These are phyloP conservation scores for Micromys minutus DNA, from an alignment of 2,113 vertebrate species.

Conservation along the genomic window DNA sequence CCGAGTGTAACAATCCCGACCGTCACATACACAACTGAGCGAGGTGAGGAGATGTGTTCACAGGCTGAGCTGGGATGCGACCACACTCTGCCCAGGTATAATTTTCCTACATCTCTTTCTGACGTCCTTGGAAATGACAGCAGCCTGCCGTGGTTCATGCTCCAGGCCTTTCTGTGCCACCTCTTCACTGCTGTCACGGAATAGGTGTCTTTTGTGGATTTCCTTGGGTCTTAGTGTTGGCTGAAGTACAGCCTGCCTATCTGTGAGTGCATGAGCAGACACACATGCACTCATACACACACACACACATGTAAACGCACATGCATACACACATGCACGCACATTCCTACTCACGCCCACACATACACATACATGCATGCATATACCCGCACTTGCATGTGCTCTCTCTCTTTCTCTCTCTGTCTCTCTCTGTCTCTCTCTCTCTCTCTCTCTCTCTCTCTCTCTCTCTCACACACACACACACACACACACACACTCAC, in stretches of 20 bases:
- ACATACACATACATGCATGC: too few species aligned
- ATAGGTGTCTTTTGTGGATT: background rate
- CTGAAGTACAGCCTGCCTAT: background rate
- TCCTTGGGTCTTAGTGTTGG: background rate
- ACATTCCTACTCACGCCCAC: too few species aligned
- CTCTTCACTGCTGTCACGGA: too few species aligned
- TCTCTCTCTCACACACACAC: background rate
- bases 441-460: too few species aligned
- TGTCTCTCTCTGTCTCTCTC: too few species aligned
- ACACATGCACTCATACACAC: background rate
- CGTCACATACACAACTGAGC: background rate
- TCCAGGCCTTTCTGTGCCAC: background rate
- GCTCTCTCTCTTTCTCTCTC: too few species aligned
- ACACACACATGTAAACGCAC: background rate
- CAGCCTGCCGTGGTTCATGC: rapidly evolving
- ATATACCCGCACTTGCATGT: too few species aligned
- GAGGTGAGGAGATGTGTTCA: background rate
- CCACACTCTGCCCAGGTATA: background rate
- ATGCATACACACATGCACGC: background rate
- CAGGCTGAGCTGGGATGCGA: background rate
- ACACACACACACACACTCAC: background rate
- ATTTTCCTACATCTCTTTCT: background rate
- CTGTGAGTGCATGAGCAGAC: background rate
- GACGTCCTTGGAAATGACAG: background rate
- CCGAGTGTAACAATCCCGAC: too few species aligned